A percentile compares a stretch with the other conserved stretches of the same genome.
phyloP scores from a whole-genome alignment of 2,113 vertebrate genomes.

The Amia ocellicauda region DNA sequence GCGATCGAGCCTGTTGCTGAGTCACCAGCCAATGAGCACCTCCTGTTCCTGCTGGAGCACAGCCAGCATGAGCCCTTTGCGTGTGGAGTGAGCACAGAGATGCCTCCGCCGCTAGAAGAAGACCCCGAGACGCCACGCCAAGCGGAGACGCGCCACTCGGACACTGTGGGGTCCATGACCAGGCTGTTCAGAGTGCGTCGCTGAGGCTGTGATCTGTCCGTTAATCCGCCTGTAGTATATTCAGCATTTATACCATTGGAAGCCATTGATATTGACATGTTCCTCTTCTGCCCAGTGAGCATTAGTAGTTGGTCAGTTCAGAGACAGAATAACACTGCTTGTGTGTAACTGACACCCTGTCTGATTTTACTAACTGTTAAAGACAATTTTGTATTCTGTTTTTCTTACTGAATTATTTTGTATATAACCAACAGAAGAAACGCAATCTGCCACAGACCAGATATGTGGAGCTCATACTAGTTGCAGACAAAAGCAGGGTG shows the following conservation, averaged over 20 bases:
- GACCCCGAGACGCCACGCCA: constrained; percentile 9
- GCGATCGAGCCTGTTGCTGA: constrained; percentile 52
- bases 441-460: constrained; percentile 68
- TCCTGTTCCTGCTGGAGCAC: constrained; percentile 53
- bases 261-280: too few relatives aligned
- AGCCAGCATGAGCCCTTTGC: constrained; percentile 20
- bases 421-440: constrained; percentile 62
- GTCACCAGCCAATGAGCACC: constrained; percentile 49
- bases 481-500: constrained; percentile 79
- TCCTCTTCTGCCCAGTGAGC: too few relatives aligned
- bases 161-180: constrained; percentile 26
- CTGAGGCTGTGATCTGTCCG: too few relatives aligned
- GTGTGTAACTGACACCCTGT: too few relatives aligned
- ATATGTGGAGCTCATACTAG: constrained; percentile 77
- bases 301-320: too few relatives aligned
- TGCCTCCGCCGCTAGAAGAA: not conserved
- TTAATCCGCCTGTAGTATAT: too few relatives aligned
- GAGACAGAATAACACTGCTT: too few relatives aligned
- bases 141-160: constrained; percentile 29
- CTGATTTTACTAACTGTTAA: too few relatives aligned
- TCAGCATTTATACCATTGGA: too few relatives aligned
- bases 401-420: too few relatives aligned
- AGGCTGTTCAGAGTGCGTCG: constrained; percentile 58
- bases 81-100: constrained; percentile 52
- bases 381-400: too few relatives aligned